Conservation (phyloP, 2,797 vertebrate genomes). For the Potorous gilbertii region DNA sequence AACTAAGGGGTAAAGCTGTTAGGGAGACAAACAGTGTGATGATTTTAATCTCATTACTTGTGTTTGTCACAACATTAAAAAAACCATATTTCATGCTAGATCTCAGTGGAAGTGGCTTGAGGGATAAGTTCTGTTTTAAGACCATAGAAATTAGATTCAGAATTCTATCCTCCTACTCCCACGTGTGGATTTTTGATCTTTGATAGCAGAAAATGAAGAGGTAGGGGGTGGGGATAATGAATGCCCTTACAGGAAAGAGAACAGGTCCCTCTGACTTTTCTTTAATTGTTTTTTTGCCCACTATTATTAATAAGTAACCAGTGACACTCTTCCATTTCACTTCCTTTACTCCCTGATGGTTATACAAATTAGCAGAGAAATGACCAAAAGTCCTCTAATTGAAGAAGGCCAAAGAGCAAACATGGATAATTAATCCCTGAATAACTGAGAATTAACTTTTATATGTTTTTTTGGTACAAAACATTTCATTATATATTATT, state of each 20-base stretch:
- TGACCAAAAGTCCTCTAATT: constrained; percentile 12
- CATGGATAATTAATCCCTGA: constrained; percentile 33
- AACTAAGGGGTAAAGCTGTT: constrained; percentile 13
- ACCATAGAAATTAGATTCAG: background rate
- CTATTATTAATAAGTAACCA: constrained; percentile 31
- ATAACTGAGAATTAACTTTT: constrained; percentile 48
- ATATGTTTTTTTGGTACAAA: constrained; percentile 51
- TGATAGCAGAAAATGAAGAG: background rate
- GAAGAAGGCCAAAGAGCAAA: constrained; percentile 40
- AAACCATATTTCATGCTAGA: background rate
- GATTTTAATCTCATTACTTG: background rate
- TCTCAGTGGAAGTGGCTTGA: background rate
- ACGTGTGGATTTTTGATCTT: background rate
- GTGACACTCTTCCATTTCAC: constrained; percentile 40
- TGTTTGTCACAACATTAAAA: background rate
- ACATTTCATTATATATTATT: constrained; percentile 47
- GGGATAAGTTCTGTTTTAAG: background rate
- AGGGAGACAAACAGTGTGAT: constrained; percentile 5
- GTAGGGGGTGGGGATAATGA: background rate
- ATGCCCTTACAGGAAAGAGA: background rate
- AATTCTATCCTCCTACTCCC: background rate
- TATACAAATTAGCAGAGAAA: constrained; percentile 29
- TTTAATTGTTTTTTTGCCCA: background rate
- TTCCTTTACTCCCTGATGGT: constrained; percentile 32
- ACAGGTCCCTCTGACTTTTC: constrained; percentile 39